phyloP scores from a whole-genome alignment of 2,797 vertebrate genomes.

The Cyclura pinguis region DNA sequence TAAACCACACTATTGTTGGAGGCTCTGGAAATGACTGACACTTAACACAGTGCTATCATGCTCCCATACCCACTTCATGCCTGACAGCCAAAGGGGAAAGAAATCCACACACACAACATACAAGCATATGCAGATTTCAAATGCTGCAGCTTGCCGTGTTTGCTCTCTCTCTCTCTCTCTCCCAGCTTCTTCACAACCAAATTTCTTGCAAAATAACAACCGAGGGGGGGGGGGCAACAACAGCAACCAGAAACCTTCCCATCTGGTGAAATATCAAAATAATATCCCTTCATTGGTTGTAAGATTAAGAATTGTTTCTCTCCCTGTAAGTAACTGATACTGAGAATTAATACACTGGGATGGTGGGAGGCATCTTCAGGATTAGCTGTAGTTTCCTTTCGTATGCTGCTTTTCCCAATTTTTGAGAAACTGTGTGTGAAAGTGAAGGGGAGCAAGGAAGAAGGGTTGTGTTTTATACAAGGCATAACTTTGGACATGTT shows the following conservation, averaged over 20 bases:
- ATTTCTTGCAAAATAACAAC: constrained; percentile 56
- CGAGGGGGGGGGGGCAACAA: not conserved
- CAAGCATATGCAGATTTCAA: constrained; percentile 60
- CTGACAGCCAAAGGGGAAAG: not conserved
- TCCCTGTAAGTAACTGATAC: constrained; percentile 57
- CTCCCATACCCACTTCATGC: constrained; percentile 53
- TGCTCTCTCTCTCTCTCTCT: constrained; percentile 43
- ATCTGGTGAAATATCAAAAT: constrained; percentile 82
- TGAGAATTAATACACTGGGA: constrained; percentile 59
- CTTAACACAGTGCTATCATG: constrained; percentile 69
- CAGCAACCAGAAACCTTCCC: constrained; percentile 75
- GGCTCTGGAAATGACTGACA: constrained; percentile 75
- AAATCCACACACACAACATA: not conserved
- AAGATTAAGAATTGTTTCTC: constrained; percentile 81
- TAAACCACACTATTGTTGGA: constrained; percentile 62
- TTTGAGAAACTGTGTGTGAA: not conserved
- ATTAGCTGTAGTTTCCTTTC: not conserved
- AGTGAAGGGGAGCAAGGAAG: no score
- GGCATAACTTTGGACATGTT: not conserved
- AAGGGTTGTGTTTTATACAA: not conserved
- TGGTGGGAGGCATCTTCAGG: not conserved
- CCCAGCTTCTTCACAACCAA: constrained; percentile 63
- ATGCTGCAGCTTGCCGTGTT: constrained; percentile 66
- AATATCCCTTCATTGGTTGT: constrained; percentile 82
- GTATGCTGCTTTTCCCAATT: not conserved